phyloP scores from a whole-genome alignment of 2,113 vertebrate species.

The Peromyscus maniculatus region DNA sequence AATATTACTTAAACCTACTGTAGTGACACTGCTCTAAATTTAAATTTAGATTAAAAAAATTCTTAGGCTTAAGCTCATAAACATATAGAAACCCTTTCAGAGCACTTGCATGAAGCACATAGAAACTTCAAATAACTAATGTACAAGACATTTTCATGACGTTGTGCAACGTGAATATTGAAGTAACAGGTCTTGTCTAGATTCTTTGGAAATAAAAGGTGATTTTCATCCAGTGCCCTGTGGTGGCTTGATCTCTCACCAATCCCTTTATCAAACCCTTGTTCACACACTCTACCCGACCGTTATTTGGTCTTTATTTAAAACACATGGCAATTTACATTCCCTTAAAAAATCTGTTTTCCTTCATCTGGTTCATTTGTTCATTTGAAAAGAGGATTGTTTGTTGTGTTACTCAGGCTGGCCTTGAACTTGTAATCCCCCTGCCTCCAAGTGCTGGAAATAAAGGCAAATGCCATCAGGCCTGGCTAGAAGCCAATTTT shows the following conservation, averaged over 20 bases:
- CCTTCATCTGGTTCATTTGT: background rate
- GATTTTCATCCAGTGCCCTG: background rate
- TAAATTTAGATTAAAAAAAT: slow-evolving; percentile 37
- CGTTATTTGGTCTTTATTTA: background rate
- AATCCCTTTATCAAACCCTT: background rate
- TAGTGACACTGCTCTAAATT: slow-evolving; percentile 50
- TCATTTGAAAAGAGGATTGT: background rate
- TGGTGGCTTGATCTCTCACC: background rate
- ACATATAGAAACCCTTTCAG: background rate
- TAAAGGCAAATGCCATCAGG: background rate
- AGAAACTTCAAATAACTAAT: slow-evolving; percentile 22
- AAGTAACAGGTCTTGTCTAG: background rate
- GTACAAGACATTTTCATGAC: background rate
- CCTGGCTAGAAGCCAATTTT: background rate
- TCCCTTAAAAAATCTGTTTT: too few relatives aligned
- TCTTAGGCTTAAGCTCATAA: background rate
- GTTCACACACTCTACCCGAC: background rate
- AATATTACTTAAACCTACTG: slow-evolving; percentile 37
- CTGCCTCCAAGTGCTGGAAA: background rate
- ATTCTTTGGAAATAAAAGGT: background rate
- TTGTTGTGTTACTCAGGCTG: background rate
- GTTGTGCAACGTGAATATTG: background rate
- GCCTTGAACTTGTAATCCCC: background rate
- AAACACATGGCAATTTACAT: background rate
- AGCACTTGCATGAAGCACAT: slow-evolving; percentile 17